phyloP scores from a whole-genome alignment of 2,888 invertebrate species.

The Eupithecia subumbrata region DNA sequence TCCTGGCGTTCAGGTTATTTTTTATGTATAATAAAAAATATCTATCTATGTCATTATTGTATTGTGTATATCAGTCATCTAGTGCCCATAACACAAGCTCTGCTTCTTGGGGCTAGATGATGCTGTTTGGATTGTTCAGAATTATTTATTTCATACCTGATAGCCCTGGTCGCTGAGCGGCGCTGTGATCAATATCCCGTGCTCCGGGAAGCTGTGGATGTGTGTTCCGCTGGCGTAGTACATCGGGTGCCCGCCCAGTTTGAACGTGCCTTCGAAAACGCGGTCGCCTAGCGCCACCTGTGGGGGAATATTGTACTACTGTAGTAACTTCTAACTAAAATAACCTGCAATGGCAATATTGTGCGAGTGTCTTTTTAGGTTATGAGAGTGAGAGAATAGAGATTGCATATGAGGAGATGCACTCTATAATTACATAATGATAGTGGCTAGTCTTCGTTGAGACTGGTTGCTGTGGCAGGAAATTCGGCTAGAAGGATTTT shows the following conservation, averaged over 20 bases:
- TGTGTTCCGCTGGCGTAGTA: slow-evolving; percentile 96
- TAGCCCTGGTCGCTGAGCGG: slow-evolving; percentile 93
- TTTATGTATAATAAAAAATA: no score
- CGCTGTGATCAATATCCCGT: slow-evolving; percentile 89
- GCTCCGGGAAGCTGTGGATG: slow-evolving; percentile 92
- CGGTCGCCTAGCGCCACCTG: slow-evolving; percentile 93
- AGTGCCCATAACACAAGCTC: no score
- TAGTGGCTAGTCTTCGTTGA: no score
- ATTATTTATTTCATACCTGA: slow-evolving; percentile 70
- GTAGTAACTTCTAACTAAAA: not conserved
- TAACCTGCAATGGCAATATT: not conserved
- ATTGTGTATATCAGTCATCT: no score
- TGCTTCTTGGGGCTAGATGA: no score
- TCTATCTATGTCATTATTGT: no score
- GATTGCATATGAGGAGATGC: no score
- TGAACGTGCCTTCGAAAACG: slow-evolving; percentile 94
- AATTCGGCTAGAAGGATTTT: no score
- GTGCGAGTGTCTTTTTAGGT: not conserved
- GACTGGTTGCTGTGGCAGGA: no score
- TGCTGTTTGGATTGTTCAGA: no score
- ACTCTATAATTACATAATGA: no score
- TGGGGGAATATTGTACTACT: not conserved
- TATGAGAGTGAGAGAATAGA: not conserved
- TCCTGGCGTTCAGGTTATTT: no score
- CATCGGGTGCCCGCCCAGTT: slow-evolving; percentile 94